Evolutionary conservation across 2,888 invertebrate genomes (phyloP), one percentile per base, ranked within the genome.

Genomic region (Perizoma flavofasciatum): DNA sequence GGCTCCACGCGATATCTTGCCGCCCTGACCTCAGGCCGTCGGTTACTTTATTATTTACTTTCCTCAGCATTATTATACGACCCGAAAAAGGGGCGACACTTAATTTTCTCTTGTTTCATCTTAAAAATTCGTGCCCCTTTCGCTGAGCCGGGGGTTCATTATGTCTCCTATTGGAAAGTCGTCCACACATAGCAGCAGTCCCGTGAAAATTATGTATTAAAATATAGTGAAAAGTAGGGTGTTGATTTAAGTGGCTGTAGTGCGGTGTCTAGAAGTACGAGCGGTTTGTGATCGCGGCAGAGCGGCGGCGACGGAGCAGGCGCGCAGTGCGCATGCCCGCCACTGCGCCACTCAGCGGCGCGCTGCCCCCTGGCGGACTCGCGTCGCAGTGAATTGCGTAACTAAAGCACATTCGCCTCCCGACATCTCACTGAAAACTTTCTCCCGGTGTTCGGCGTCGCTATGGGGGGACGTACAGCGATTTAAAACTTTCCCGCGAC

Each of bases 341-440:
- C 90, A 91, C 88, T 92, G 92, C 92, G 91, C 92, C 92, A 91
- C 89, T 86, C 72, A 80, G 76, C 82, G 75, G 78, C 83, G 84
- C 86, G 86, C 85, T 88, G 88, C 91, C 91, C 91, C 89, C 91
- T 90, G 83, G 90, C 84, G 90, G 90, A 81, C 77, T 81, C 74
- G 78, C 86, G 79, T 79, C 86, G 90, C 91, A 91, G 85, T 86
- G 84, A 85, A 77, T 92, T 92, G 91, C 92, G 91, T 92, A 91
- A 92, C 91, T 85, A 86, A 83, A 88, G 84, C 89, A 87, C 89
- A 89, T 84, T 89, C 85, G 86, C 79, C 83, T 83, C 76, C 82
- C 77, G 82, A 80, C 89, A 83, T 78, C 83, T 79, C 87, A 82
- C 84, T 77, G 87, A 83, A 87, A 89, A 88, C 87, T 90, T 87